A percentile compares a stretch with the other conserved stretches of the same genome.
Evolutionary conservation across 2,797 vertebrate genomes (phyloP).

Genomic region (Scolopax rusticola): DNA sequence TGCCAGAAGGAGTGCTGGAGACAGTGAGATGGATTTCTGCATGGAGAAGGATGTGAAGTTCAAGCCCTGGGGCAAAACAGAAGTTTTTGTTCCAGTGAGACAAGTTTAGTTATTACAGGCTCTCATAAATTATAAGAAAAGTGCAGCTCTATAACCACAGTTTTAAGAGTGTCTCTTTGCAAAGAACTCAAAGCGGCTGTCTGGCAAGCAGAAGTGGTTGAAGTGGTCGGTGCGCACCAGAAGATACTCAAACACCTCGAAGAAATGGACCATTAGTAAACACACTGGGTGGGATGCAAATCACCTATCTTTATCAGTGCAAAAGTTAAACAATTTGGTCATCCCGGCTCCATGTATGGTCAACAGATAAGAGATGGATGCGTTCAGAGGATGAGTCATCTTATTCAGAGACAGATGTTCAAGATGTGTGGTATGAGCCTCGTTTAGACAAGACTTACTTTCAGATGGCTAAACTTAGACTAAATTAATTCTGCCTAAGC

Average conservation of each 20-base stretch:
- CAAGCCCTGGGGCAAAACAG: background rate
- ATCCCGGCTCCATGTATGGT: background rate
- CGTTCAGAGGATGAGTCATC: conserved; percentile 7
- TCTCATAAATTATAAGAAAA: background rate
- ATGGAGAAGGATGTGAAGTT: background rate
- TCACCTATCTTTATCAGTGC: background rate
- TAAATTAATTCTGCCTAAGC: background rate
- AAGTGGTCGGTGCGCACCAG: rapidly evolving
- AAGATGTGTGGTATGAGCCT: background rate
- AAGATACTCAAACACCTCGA: background rate
- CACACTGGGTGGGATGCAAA: background rate
- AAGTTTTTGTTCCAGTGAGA: background rate
- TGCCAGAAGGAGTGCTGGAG: background rate
- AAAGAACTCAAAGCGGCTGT: background rate
- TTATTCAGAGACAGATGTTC: background rate
- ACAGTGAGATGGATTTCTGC: background rate
- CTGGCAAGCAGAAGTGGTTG: background rate
- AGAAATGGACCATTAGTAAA: background rate
- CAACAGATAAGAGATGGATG: background rate
- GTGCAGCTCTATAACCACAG: background rate
- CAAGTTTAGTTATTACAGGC: background rate
- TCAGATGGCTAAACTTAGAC: conserved; percentile 45
- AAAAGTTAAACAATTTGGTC: background rate
- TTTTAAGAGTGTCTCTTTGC: background rate
- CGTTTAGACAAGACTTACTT: conserved; percentile 23